Evolutionary conservation across 2,113 vertebrate genomes (phyloP), one percentile per base, ranked within the genome.

Genomic region (Colinus virginianus): DNA sequence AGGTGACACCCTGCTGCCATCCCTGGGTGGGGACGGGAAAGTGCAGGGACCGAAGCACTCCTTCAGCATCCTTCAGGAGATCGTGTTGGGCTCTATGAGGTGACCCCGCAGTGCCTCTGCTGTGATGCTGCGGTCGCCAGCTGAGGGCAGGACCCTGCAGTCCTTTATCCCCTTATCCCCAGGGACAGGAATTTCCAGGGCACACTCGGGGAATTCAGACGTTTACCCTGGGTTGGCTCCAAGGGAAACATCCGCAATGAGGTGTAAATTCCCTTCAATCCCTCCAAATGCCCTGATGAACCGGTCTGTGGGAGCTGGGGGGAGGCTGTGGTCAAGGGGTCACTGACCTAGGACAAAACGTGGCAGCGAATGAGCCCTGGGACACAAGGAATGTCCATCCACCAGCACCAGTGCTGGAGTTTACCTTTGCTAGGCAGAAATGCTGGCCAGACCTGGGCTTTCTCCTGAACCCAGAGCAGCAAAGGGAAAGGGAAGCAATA

Each of bases 201-300:
- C 61, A 49, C 55, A 62, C 38, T 61, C 32, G 3, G 79, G 66
- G 32, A 88, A 93, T 43, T 32, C 34, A 84, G 92, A 88, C 70
- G 49, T 93, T 95, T 92, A 86, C 61, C 28, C 84, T 94, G 94
- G 89, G 74, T 77, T 55, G 43, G 43, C 64, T 94, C 93, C 95
- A 96, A 93, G 77, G 64, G 77, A 93, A 93, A 86, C 53, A 95
- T 34, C 61, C 20, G 0, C 18, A 51, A 23, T 13, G 88, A 87
- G 61, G 80, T 90, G 91, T 59, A 63, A 96, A 88, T 81, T 94
- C 72, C 8, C 61, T 20, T 34, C 83, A 94, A 74, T 59, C n/a
- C 61, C 4, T 3, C 43, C 12, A 34, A 38, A 25, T 6, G 6
- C 42, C 49, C 20, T 26, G 15, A 55, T 49, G 36, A 80, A 55